Percentiles rank a stretch among this genome's conserved stretches.
These are phyloP conservation scores for Tapirus indicus DNA, from an alignment of 2,797 vertebrate genomes.

Conservation along the genomic window DNA sequence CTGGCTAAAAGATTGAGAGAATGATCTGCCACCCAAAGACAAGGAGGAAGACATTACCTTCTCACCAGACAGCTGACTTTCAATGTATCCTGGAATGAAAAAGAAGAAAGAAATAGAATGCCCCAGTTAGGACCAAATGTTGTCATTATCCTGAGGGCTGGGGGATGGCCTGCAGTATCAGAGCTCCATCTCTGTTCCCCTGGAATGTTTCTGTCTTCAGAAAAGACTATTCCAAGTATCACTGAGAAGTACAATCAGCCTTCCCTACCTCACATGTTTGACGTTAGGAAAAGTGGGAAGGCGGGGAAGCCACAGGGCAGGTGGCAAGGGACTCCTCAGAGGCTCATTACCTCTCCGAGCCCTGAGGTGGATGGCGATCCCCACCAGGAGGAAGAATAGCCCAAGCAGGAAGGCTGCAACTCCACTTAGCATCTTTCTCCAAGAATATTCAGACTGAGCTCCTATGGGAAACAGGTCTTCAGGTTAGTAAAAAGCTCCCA, in stretches of 20 bases:
- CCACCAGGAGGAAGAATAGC: slow-evolving; percentile 12
- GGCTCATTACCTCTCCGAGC: slow-evolving; percentile 69
- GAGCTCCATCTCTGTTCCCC: background rate
- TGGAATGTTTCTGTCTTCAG: background rate
- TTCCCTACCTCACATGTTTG: background rate
- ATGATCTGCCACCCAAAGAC: background rate
- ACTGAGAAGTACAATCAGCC: background rate
- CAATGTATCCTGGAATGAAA: slow-evolving; percentile 16
- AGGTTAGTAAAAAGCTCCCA: background rate
- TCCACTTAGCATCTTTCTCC: slow-evolving; percentile 58
- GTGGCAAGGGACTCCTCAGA: background rate
- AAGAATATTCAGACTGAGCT: slow-evolving; percentile 40
- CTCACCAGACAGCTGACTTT: background rate
- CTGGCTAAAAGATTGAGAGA: background rate
- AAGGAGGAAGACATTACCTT: slow-evolving; percentile 42
- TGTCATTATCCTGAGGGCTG: background rate
- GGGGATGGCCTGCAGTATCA: background rate
- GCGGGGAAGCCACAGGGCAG: fast-evolving
- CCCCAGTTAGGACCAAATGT: background rate
- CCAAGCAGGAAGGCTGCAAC: slow-evolving; percentile 47
- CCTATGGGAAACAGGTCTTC: slow-evolving; percentile 49
- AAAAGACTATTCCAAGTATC: background rate
- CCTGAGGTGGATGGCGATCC: background rate
- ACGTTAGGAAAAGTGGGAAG: background rate
- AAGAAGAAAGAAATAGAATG: background rate